phyloP scores from a whole-genome alignment of 2,888 invertebrate species.

The Vanessa cardui region DNA sequence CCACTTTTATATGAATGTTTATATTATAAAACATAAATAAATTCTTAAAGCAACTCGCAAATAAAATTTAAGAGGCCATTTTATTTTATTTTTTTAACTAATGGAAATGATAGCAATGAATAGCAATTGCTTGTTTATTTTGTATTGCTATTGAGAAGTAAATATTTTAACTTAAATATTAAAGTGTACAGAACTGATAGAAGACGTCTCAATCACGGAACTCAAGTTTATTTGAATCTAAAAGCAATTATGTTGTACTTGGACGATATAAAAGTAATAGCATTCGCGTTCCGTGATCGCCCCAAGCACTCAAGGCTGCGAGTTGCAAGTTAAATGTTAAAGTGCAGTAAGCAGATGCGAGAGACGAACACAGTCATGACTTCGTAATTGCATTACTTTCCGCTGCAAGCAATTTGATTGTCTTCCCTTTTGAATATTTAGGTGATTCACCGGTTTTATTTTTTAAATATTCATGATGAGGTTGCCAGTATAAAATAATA shows the following conservation, averaged over 20 bases:
- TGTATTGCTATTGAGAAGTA: neutral
- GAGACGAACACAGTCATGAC: slow-evolving; percentile 22
- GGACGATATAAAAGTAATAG: neutral
- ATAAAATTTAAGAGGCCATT: too few relatives aligned
- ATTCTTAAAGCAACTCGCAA: too few relatives aligned
- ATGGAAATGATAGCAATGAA: neutral
- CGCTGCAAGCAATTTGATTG: slow-evolving; percentile 4
- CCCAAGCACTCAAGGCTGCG: slow-evolving; percentile 14
- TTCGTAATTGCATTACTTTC: slow-evolving; percentile 32
- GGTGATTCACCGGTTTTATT: neutral
- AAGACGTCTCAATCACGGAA: neutral
- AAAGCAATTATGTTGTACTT: too few relatives aligned
- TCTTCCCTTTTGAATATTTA: neutral
- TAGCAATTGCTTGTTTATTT: slow-evolving; percentile 4
- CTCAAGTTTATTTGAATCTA: neutral
- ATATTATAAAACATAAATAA: too few relatives aligned
- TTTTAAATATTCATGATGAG: neutral
- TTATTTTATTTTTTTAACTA: neutral
- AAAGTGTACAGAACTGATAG: neutral
- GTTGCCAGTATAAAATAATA: too few relatives aligned
- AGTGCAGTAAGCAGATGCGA: slow-evolving; percentile 26
- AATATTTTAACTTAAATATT: neutral
- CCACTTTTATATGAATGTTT: too few relatives aligned
- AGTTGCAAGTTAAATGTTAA: slow-evolving; percentile 21
- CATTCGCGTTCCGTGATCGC: slow-evolving; percentile 1